Conservation (phyloP, 2,888 invertebrate species). For the Saturnia pavonia region DNA sequence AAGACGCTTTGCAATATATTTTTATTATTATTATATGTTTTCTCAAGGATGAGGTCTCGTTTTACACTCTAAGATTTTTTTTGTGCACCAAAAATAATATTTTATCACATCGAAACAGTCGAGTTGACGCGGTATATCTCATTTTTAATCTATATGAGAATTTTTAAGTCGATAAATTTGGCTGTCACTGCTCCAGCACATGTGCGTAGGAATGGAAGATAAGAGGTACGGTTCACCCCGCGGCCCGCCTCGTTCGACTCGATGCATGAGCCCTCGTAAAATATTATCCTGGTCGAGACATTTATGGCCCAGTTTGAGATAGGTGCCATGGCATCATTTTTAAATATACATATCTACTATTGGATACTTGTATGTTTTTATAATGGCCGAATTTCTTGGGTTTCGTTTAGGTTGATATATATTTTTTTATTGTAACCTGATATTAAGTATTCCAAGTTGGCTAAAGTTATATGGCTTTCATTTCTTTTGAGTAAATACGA, state of each 20-base stretch:
- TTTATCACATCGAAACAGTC: slow-evolving; percentile 50
- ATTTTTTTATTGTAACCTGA: neutral
- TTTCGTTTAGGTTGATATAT: neutral
- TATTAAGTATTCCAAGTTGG: neutral
- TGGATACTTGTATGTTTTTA: slow-evolving; percentile 15
- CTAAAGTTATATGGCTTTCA: neutral
- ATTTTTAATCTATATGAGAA: slow-evolving; percentile 74
- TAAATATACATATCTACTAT: slow-evolving; percentile 32
- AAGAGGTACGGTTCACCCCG: slow-evolving; percentile 59
- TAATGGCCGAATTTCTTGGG: slow-evolving; percentile 5
- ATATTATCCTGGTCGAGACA: slow-evolving; percentile 78
- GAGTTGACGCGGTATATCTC: slow-evolving; percentile 66
- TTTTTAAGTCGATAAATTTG: slow-evolving; percentile 80
- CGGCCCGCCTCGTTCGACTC: slow-evolving; percentile 61
- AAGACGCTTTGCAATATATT: neutral
- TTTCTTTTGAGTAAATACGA: neutral
- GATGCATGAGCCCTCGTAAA: slow-evolving; percentile 70
- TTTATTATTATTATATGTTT: slow-evolving; percentile 21
- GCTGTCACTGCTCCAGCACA: slow-evolving; percentile 66
- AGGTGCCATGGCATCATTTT: slow-evolving; percentile 71
- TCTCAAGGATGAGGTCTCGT: slow-evolving; percentile 37
- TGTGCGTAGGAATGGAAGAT: slow-evolving; percentile 71
- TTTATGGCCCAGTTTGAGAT: slow-evolving; percentile 72
- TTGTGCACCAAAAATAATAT: slow-evolving; percentile 57
- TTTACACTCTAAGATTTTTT: slow-evolving; percentile 42